Evolutionary conservation across 2,888 invertebrate species (phyloP).

Genomic region (Panzeria rudis): DNA sequence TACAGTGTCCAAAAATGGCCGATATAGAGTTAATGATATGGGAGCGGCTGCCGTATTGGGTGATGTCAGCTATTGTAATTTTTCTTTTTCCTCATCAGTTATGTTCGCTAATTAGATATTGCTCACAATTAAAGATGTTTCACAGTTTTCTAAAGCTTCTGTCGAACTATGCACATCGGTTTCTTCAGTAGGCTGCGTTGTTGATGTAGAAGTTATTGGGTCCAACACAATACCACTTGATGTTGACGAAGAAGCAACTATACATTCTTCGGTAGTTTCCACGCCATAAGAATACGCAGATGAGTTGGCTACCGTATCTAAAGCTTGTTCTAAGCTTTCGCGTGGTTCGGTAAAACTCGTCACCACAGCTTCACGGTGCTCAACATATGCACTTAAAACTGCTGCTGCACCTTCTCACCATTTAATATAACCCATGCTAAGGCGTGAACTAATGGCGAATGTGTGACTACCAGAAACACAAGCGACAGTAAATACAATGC

Average conservation of each 20-base stretch:
- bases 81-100: slow-evolving; percentile 96
- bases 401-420: slow-evolving; percentile 89
- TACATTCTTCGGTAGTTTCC: slow-evolving; percentile 75
- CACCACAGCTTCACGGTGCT: slow-evolving; percentile 85
- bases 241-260: slow-evolving; percentile 37
- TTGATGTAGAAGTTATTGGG: slow-evolving; percentile 71
- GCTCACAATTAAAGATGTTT: slow-evolving; percentile 34
- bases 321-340: slow-evolving; percentile 90
- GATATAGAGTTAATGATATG: slow-evolving; percentile 77
- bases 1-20: slow-evolving; percentile 93
- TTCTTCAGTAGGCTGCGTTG: slow-evolving; percentile 69
- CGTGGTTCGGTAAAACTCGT: slow-evolving; percentile 89
- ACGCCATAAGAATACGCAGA: slow-evolving; percentile 75
- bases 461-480: slow-evolving; percentile 97
- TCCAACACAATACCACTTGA: slow-evolving; percentile 38
- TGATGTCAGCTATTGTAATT: slow-evolving; percentile 81
- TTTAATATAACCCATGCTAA: slow-evolving; percentile 95
- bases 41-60: slow-evolving; percentile 48
- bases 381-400: slow-evolving; percentile 87
- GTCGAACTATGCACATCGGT: slow-evolving; percentile 61
- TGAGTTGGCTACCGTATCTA: slow-evolving; percentile 84
- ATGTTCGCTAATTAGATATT: slow-evolving; percentile 87
- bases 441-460: slow-evolving; percentile 94
- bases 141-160: slow-evolving; percentile 71
- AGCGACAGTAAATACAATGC: slow-evolving; percentile 95